Percentiles rank a stretch among this genome's conserved stretches.
phyloP scores from a whole-genome alignment of 1,140 invertebrate species.

The Chelonus insularis region DNA sequence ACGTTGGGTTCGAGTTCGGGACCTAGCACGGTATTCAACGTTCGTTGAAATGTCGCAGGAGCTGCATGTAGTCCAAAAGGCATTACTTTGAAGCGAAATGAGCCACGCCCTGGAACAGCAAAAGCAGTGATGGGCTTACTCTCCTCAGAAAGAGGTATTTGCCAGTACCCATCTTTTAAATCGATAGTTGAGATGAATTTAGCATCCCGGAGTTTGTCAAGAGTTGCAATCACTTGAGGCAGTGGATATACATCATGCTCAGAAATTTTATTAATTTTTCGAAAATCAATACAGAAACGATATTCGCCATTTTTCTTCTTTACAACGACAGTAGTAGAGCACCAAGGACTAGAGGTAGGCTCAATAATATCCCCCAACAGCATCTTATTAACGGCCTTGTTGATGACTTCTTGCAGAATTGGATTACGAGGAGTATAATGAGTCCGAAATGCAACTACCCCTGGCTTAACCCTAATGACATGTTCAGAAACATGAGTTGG shows the following conservation, averaged over 20 bases:
- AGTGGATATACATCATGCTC: conserved; percentile 55
- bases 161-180: conserved; percentile 27
- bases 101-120: conserved; percentile 31
- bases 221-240: conserved; percentile 54
- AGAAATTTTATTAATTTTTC: conserved; percentile 52
- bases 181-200: conserved; percentile 48
- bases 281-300: conserved; percentile 57
- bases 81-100: conserved; percentile 42
- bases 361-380: conserved; percentile 37
- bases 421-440: conserved; percentile 37
- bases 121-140: conserved; percentile 23
- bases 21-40: conserved; percentile 30
- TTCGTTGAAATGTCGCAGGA: conserved; percentile 40
- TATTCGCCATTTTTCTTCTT: conserved; percentile 53
- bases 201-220: conserved; percentile 47
- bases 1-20: conserved; percentile 15
- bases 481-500: conserved; percentile 30
- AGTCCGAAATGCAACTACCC: conserved; percentile 38
- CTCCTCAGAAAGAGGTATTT: conserved; percentile 31
- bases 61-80: conserved; percentile 44
- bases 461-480: conserved; percentile 37
- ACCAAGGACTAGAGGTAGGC: conserved; percentile 42
- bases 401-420: neutral
- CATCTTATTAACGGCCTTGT: conserved; percentile 29
- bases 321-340: conserved; percentile 49